Percentiles rank a stretch among this genome's conserved stretches.
Evolutionary conservation across 2,888 invertebrate species (phyloP).

Genomic region (Chaitophorus viminalis): DNA sequence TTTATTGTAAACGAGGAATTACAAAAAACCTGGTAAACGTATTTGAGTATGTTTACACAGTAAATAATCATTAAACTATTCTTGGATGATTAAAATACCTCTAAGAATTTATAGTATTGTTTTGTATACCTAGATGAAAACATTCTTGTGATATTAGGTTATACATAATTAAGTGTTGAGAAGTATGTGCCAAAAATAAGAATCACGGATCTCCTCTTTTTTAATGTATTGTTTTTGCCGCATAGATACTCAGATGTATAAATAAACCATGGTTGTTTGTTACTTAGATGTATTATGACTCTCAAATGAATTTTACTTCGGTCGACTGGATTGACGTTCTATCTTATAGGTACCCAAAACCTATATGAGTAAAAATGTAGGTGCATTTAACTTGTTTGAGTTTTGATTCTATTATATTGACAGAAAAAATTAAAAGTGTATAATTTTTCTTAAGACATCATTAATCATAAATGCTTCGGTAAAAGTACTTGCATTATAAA

Average conservation of each 20-base stretch:
- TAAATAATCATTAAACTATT: too few relatives aligned
- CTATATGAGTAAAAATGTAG: background rate
- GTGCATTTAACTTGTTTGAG: background rate
- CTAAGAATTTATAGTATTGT: too few relatives aligned
- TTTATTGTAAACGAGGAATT: too few relatives aligned
- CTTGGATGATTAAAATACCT: too few relatives aligned
- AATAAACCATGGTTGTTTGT: background rate
- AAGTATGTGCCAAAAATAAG: too few relatives aligned
- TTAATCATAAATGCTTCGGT: background rate
- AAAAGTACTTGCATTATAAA: background rate
- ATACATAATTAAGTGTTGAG: too few relatives aligned
- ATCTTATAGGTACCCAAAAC: background rate
- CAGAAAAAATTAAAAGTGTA: background rate
- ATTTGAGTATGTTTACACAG: too few relatives aligned
- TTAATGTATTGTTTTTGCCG: background rate
- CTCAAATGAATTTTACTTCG: background rate
- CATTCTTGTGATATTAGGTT: too few relatives aligned
- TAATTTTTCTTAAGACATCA: constrained; percentile 31
- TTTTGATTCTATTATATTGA: background rate
- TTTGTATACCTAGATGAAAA: too few relatives aligned
- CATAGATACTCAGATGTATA: background rate
- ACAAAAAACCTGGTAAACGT: too few relatives aligned
- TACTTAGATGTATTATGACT: background rate
- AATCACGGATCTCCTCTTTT: background rate
- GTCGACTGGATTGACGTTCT: background rate